Base-by-base conservation (phyloP, 2,888 invertebrate species). In the Altica lythri region DNA sequence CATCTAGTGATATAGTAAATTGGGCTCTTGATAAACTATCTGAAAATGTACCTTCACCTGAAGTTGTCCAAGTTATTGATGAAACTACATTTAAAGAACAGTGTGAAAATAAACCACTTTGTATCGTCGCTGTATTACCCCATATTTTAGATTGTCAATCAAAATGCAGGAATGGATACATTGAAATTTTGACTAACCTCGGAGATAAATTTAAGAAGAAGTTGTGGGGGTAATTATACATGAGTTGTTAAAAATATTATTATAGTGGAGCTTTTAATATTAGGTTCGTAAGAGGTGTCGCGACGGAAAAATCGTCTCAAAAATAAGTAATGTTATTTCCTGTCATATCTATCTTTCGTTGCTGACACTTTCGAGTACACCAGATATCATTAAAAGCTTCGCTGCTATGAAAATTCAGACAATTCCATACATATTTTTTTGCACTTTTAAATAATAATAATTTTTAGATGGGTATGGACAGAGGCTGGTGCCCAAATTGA, bases 81-180 rank as follows among this genome's bases (percentile, higher is more conserved):
- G 82, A 85, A 38, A 75, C 79, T 0, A 79, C 81, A 0, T 80
- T 97, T 69, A 86, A 87, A 65, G 77, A 81, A 1, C 85, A 86
- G 0, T 99, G 98, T 76, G 88, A 89, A 48, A 87, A 90, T 46
- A 89, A 90, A 73, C 92, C 95, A 2, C 79, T 97, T 6, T 98
- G 98, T 76, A 86, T 98, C 25, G 85, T 99, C 32, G 86, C 96
- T 0, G 84, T 98, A 14, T 78, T 99, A 61, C 98, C 98, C 0
- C 92, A 97, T 74, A 95, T 99, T 68, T 83, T 96, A 27, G 98
- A 99, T 78, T 99, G 98, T 74, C 89, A 94, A 75, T 89, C 95
- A 0, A 83, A 89, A 30, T 98, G 98, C 73, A 84, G 98, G 53
- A 92, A 92, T 75, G 80, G 84, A n/a, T 96, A 95, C 77, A 72